Evolutionary conservation across 2,797 vertebrate species (phyloP).

Genomic region (Poeciliopsis presidionis): DNA sequence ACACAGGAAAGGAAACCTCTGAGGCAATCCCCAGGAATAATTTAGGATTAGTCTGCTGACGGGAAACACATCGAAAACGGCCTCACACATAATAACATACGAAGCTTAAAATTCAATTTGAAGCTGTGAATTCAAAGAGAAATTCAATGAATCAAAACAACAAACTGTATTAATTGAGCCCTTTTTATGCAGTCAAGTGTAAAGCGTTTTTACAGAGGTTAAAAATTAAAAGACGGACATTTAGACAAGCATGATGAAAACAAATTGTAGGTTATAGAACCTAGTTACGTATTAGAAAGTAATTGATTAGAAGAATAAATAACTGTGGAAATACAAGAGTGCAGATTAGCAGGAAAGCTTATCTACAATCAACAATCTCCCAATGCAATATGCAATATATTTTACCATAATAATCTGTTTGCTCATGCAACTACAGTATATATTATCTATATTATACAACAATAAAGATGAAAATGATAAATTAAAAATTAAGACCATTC

Average conservation of each 20-base stretch:
- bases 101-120: background rate
- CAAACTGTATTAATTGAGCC: background rate
- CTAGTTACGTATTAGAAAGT: background rate
- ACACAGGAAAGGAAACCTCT: constrained; percentile 35
- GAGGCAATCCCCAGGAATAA: constrained; percentile 40
- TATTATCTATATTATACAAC: background rate
- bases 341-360: background rate
- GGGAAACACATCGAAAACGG: background rate
- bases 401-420: too few species aligned
- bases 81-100: too few species aligned
- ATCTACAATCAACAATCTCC: too few species aligned
- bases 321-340: background rate
- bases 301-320: background rate
- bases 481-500: background rate
- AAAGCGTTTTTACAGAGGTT: background rate
- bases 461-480: background rate
- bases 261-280: background rate
- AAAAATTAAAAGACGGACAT: background rate
- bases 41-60: constrained; percentile 2
- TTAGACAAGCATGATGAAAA: background rate
- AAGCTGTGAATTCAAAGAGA: background rate
- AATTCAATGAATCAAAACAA: background rate
- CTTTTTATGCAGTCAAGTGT: background rate
- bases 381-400: too few species aligned
- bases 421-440: too few species aligned